Percentiles rank a stretch among this genome's conserved stretches.
phyloP scores from a whole-genome alignment of 1,140 invertebrate species.

The Belonocnema kinseyi region DNA sequence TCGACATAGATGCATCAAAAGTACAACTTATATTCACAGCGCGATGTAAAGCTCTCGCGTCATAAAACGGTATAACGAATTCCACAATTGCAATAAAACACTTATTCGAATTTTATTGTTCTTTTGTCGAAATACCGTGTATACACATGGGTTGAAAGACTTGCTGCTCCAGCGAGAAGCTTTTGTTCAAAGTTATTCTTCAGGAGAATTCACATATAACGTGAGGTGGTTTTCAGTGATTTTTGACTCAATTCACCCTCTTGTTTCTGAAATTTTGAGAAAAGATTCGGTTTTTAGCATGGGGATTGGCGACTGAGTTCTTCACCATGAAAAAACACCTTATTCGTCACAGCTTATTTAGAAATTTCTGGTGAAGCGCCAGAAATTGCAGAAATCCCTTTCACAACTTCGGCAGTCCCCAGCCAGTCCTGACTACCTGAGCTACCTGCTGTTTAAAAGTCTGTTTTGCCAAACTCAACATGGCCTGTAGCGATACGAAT shows the following conservation, averaged over 20 bases:
- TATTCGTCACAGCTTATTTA: no score
- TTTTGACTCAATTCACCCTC: not conserved
- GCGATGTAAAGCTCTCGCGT: slow-evolving; percentile 34
- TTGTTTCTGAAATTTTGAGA: no score
- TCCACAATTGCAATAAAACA: slow-evolving; percentile 46
- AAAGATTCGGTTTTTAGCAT: no score
- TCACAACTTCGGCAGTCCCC: no score
- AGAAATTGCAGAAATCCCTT: no score
- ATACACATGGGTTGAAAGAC: slow-evolving; percentile 7
- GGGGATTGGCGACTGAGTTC: no score
- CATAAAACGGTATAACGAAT: slow-evolving; percentile 43
- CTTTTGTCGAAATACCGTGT: slow-evolving; percentile 10
- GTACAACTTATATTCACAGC: slow-evolving; percentile 14
- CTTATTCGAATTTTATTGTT: slow-evolving; percentile 45
- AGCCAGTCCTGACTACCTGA: no score
- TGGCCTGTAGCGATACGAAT: no score
- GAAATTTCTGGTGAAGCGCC: no score
- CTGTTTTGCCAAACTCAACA: no score
- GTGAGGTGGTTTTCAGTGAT: not conserved
- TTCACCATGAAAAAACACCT: no score
- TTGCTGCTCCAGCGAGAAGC: not conserved
- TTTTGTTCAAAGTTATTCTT: not conserved
- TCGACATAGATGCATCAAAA: not conserved
- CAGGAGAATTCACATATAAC: not conserved
- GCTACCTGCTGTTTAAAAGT: no score